Conservation (phyloP, 2,888 invertebrate species). For the Tetragonula carbonaria region DNA sequence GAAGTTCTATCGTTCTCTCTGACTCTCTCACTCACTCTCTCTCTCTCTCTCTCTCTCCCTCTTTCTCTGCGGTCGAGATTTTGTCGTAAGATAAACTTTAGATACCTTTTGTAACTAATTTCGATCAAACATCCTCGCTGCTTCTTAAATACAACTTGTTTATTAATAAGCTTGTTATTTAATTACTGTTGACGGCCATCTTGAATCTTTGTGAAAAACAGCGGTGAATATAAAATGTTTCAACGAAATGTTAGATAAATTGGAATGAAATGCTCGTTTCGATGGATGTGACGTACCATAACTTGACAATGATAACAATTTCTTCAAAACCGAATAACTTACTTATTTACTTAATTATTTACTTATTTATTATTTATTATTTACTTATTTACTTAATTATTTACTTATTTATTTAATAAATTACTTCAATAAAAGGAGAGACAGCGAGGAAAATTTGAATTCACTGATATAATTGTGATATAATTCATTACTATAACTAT, state of each 20-base stretch:
- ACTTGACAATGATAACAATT: background rate
- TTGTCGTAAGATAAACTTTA: conserved; percentile 12
- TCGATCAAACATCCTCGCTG: background rate
- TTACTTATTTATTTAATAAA: too few relatives aligned
- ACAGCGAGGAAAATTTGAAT: background rate
- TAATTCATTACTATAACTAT: background rate
- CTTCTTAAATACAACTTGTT: too few relatives aligned
- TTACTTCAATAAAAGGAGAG: background rate
- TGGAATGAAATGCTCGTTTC: too few relatives aligned
- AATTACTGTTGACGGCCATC: too few relatives aligned
- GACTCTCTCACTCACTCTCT: background rate
- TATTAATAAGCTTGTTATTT: too few relatives aligned
- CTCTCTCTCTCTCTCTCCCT: too few relatives aligned
- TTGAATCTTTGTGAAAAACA: too few relatives aligned
- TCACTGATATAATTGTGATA: background rate
- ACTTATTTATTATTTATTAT: too few relatives aligned
- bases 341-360: too few relatives aligned
- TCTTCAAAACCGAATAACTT: background rate
- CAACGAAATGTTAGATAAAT: too few relatives aligned
- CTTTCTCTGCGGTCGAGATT: conserved; percentile 9
- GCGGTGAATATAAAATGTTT: too few relatives aligned
- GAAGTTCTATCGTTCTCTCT: conserved; percentile 27
- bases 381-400: too few relatives aligned
- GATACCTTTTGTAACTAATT: conserved; percentile 10
- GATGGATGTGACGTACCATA: background rate